Base-by-base conservation (phyloP, 2,797 vertebrate species). In the Pteronotus mesoamericanus region DNA sequence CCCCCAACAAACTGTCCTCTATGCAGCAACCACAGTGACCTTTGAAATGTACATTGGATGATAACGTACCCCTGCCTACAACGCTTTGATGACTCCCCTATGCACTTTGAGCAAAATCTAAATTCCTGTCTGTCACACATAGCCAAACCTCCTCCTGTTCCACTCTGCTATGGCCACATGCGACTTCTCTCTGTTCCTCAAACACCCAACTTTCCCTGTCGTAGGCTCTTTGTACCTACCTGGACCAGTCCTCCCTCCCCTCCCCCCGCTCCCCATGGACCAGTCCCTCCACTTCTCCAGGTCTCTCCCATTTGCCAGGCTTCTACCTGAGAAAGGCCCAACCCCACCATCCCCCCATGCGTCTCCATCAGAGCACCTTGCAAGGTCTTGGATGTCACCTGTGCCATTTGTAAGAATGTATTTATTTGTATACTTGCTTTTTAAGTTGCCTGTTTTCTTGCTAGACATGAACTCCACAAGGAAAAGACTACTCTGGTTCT, bases 351-450 rank as follows among this genome's bases (percentile, higher is more conserved):
- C 9, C n/a, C 15, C 78, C 71, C 29, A 0, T n/a, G 11, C 9
- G 11, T 42, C 9, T 34, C 44, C 2, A 1, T 78, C 1, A 11
- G 7, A 53, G 42, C 14, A 21, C 29, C 39, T 39, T 42, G 75
- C 11, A 85, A 18, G 3, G 44, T 48, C 51, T 61, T 66, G 5
- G 9, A 7, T 9, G 9, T 55, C 55, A 32, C 12, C 11, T 51
- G 46, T 14, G 9, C 12, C 64, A 3, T 46, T 42, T 6, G 11
- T 32, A 48, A 59, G n/a, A 66, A 34, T 44, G 16, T 32, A 32
- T 53, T 69, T 71, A 29, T 48, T 82, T 68, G 32, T 93, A 72
- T 89, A 24, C n/a, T 86, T 72, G 12, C 7, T 82, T 83, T 89
- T 86, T 8, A 83, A 86, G 8, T 75, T 39, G 16, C 53, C 46